Conservation (phyloP, 1,140 invertebrate species). For the Eciton burchellii region DNA sequence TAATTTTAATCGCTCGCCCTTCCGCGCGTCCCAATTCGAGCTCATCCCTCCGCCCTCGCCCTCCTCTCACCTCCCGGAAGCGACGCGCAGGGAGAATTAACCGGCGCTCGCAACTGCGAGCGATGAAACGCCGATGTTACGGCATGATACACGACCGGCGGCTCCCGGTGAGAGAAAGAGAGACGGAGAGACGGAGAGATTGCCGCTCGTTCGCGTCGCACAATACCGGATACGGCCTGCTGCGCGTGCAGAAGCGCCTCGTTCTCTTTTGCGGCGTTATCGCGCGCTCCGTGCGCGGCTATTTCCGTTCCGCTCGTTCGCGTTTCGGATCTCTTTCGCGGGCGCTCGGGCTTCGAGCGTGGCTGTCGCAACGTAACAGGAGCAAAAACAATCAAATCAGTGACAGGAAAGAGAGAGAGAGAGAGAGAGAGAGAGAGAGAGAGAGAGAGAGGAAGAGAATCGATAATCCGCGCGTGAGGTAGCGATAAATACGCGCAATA, state of each 20-base stretch:
- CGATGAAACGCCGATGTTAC: constrained; percentile 45
- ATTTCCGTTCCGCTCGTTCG: constrained; percentile 18
- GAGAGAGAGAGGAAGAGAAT: too few relatives aligned
- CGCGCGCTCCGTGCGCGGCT: background rate
- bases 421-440: too few relatives aligned
- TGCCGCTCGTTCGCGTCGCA: constrained; percentile 40
- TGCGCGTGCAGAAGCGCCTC: background rate
- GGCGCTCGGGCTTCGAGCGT: too few relatives aligned
- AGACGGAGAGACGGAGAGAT: too few relatives aligned
- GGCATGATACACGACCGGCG: constrained; percentile 41
- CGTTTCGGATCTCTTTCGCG: too few relatives aligned
- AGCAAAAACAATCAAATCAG: too few relatives aligned
- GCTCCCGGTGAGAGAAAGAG: too few relatives aligned
- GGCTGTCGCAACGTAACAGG: too few relatives aligned
- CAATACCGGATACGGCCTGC: constrained; percentile 13
- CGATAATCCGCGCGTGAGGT: too few relatives aligned
- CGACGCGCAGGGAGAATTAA: constrained; percentile 9
- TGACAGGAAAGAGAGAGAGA: too few relatives aligned
- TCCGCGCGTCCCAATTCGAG: background rate
- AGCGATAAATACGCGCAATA: too few relatives aligned
- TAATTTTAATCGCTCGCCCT: constrained; percentile 69
- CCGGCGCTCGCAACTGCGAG: constrained; percentile 5
- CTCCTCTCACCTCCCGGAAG: background rate
- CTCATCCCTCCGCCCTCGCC: background rate
- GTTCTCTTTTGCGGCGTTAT: constrained; percentile 14